Percentiles rank a stretch among this genome's conserved stretches.
These are phyloP conservation scores for Cerceris rybyensis DNA, from an alignment of 2,888 invertebrate species.

Conservation along the genomic window DNA sequence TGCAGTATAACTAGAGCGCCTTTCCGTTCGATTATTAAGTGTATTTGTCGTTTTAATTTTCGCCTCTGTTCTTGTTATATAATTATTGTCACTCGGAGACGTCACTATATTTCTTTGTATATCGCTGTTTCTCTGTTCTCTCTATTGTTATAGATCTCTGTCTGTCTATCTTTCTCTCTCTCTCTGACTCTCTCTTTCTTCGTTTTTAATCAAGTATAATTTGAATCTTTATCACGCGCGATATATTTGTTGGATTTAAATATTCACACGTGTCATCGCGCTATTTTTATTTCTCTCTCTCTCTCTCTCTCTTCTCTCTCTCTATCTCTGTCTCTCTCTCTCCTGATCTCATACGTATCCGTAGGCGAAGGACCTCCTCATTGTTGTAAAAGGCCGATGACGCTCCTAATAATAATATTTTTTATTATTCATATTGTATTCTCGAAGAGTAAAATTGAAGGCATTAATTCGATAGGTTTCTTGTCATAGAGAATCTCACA, in stretches of 20 bases:
- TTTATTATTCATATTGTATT: not conserved
- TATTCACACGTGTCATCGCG: constrained; percentile 44
- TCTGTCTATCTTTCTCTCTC: constrained; percentile 44
- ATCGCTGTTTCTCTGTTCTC: constrained; percentile 48
- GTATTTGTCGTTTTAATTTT: constrained; percentile 50
- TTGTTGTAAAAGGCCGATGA: constrained; percentile 35
- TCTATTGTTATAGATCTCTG: constrained; percentile 40
- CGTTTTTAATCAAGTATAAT: constrained; percentile 62
- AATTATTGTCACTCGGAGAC: constrained; percentile 66
- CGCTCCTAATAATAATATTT: constrained; percentile 11
- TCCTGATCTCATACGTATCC: constrained; percentile 64
- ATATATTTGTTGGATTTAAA: constrained; percentile 52
- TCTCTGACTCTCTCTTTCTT: constrained; percentile 41
- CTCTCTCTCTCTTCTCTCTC: too few relatives aligned
- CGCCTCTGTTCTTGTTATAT: constrained; percentile 48
- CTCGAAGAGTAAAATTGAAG: not conserved
- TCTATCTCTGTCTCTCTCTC: not conserved
- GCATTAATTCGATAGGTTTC: too few relatives aligned
- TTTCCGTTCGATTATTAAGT: constrained; percentile 56
- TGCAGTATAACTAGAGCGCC: constrained; percentile 55
- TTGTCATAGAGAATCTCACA: too few relatives aligned
- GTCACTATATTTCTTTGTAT: constrained; percentile 51
- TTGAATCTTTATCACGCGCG: constrained; percentile 47
- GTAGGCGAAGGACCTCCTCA: constrained; percentile 44
- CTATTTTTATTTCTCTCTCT: constrained; percentile 47